These are phyloP conservation scores for Lepus europaeus DNA, from an alignment of 2,113 vertebrate genomes.

Conservation along the genomic window DNA sequence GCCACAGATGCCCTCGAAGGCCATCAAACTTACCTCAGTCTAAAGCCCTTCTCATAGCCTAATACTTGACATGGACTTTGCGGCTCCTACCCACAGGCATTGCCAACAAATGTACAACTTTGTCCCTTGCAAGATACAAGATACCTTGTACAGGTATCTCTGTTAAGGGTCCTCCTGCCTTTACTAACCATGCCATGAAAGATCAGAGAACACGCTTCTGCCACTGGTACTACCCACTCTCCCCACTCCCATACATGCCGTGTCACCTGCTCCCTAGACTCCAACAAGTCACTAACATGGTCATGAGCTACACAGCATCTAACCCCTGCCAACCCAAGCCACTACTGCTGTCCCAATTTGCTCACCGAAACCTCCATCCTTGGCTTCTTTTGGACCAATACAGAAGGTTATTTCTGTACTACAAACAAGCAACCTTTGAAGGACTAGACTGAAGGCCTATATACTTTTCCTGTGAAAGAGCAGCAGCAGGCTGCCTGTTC, in stretches of 20 bases:
- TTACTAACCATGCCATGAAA: neutral
- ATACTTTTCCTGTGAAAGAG: neutral
- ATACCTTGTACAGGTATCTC: neutral
- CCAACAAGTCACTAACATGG: neutral
- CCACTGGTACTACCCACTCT: neutral
- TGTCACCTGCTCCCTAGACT: neutral
- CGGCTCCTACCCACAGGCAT: neutral
- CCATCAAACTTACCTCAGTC: neutral
- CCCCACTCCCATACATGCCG: neutral
- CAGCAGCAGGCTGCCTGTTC: neutral
- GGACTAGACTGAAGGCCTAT: neutral
- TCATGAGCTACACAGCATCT: neutral
- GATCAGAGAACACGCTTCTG: neutral
- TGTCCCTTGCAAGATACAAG: neutral
- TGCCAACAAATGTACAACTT: neutral
- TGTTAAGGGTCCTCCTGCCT: neutral
- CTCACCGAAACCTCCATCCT: neutral
- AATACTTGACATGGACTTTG: neutral
- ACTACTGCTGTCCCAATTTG: neutral
- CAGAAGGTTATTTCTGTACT: neutral
- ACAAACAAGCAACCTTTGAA: neutral
- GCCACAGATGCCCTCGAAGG: neutral
- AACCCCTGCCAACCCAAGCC: rapidly evolving
- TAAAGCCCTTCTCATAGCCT: neutral
- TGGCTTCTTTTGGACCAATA: neutral